phyloP scores from a whole-genome alignment of 2,888 invertebrate genomes.

The Morpho deidamia region DNA sequence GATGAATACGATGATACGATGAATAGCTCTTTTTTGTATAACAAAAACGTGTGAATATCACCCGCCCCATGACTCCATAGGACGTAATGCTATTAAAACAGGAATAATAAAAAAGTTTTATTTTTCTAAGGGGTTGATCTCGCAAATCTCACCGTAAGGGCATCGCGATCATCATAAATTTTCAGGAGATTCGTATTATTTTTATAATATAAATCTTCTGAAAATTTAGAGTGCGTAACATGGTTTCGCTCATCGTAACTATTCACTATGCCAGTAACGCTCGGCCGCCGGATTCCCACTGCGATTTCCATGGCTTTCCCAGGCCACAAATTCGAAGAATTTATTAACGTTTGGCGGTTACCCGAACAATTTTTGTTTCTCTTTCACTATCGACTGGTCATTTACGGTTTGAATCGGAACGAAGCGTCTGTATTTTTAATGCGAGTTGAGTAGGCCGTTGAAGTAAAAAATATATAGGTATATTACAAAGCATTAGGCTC shows the following conservation, averaged over 20 bases:
- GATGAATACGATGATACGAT: too few relatives aligned
- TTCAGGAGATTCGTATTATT: too few relatives aligned
- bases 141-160: too few relatives aligned
- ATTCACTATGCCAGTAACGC: constrained; percentile 1
- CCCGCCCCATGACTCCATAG: too few relatives aligned
- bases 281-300: constrained; percentile 34
- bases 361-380: constrained; percentile 59
- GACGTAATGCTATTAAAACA: too few relatives aligned
- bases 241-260: not conserved
- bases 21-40: too few relatives aligned
- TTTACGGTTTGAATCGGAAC: not conserved
- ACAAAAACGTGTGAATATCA: too few relatives aligned
- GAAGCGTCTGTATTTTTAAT: not conserved
- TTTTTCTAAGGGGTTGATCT: too few relatives aligned
- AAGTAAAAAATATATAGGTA: too few relatives aligned
- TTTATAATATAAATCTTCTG: not conserved
- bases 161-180: too few relatives aligned
- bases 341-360: constrained; percentile 73
- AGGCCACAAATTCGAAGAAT: constrained; percentile 58
- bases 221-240: not conserved
- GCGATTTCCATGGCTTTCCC: constrained; percentile 37
- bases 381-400: constrained; percentile 39
- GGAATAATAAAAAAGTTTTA: too few relatives aligned
- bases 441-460: not conserved
- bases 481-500: too few relatives aligned